phyloP scores from a whole-genome alignment of 1,140 invertebrate species.

The Stenopsyche tienmushanensis region DNA sequence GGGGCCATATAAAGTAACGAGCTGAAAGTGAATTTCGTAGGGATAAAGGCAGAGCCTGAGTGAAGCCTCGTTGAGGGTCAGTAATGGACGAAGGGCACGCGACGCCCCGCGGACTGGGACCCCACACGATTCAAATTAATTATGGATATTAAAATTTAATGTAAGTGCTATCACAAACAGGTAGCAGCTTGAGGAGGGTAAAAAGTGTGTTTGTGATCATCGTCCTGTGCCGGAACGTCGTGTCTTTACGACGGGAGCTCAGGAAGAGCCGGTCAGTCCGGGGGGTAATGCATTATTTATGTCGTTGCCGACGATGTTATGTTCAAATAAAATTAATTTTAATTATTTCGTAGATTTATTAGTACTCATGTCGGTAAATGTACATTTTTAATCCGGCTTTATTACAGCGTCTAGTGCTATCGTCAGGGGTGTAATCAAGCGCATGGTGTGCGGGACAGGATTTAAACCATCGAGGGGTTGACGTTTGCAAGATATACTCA shows the following conservation, averaged over 20 bases:
- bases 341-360: constrained; percentile 16
- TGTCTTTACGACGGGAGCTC: constrained; percentile 7
- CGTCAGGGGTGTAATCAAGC: too few species aligned
- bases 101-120: constrained; percentile 7
- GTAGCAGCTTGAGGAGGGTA: constrained; percentile 21
- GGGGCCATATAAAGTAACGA: not conserved
- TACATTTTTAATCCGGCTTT: too few species aligned
- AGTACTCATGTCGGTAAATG: not conserved
- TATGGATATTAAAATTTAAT: constrained; percentile 35
- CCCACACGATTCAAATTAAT: constrained; percentile 30
- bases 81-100: constrained; percentile 28
- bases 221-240: constrained; percentile 8
- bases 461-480: too few species aligned
- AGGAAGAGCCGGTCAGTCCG: not conserved
- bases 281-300: constrained; percentile 24
- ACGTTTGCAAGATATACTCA: too few species aligned
- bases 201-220: constrained; percentile 19
- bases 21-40: not conserved
- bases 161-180: constrained; percentile 30
- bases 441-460: too few species aligned
- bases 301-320: not conserved
- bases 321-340: constrained; percentile 20
- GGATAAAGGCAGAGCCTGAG: constrained; percentile 5
- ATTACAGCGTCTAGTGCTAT: too few species aligned
- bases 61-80: constrained; percentile 3